These are phyloP conservation scores for Drosophila monieri DNA, from an alignment of 2,888 invertebrate genomes.

Conservation along the genomic window DNA sequence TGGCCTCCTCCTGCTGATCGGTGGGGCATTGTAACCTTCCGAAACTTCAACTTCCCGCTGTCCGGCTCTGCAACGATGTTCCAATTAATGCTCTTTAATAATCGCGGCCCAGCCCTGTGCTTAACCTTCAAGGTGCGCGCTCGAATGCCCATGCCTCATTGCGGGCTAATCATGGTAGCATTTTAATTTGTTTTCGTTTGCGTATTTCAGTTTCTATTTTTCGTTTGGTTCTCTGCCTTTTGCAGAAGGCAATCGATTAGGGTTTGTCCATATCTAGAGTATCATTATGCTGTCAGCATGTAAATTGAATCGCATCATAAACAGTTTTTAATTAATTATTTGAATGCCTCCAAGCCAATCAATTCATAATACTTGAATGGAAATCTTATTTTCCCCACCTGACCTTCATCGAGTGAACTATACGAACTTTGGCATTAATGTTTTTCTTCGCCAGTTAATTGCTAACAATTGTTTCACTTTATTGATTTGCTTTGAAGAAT, in stretches of 20 bases:
- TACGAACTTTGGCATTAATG: conserved; percentile 22
- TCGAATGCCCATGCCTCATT: conserved; percentile 59
- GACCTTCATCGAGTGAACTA: conserved; percentile 7
- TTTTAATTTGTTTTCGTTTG: conserved; percentile 31
- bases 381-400: conserved; percentile 22
- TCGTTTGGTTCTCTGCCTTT: conserved; percentile 15
- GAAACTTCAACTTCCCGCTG: conserved; percentile 31
- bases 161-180: conserved; percentile 29
- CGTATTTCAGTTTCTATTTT: conserved; percentile 6
- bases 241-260: conserved; percentile 47
- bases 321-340: not conserved
- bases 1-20: conserved; percentile 1
- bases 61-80: conserved; percentile 58
- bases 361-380: not conserved
- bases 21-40: conserved; percentile 19
- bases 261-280: not conserved
- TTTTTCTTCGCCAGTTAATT: conserved; percentile 14
- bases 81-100: conserved; percentile 63
- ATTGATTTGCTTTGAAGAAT: conserved; percentile 30
- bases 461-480: conserved; percentile 25
- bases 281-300: conserved; percentile 35
- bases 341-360: not conserved
- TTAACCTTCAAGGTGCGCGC: conserved; percentile 54
- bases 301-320: conserved; percentile 38
- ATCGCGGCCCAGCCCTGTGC: conserved; percentile 39